Percentiles rank a stretch among this genome's conserved stretches.
These are phyloP conservation scores for Coranthus polyacanthus DNA, from an alignment of 2,797 vertebrate genomes.

Conservation along the genomic window DNA sequence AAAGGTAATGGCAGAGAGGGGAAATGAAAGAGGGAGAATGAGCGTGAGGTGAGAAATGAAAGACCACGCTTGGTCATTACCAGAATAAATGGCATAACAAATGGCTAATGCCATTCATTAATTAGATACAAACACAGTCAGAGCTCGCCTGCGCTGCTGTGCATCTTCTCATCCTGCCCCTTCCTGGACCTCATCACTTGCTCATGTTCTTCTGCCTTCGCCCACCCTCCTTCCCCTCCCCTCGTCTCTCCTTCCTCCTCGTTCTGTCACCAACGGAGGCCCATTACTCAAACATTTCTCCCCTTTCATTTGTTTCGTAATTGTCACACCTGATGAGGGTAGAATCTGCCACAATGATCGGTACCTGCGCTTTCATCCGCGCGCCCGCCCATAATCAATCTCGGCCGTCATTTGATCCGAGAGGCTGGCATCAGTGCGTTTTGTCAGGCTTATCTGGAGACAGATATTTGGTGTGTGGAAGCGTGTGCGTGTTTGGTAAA, in stretches of 20 bases:
- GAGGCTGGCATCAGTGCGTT: slow-evolving; percentile 19
- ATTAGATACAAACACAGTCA: slow-evolving; percentile 75
- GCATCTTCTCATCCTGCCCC: slow-evolving; percentile 25
- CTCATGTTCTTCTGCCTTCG: slow-evolving; percentile 18
- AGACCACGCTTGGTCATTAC: slow-evolving; percentile 70
- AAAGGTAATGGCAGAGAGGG: slow-evolving; percentile 43
- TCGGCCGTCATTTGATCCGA: slow-evolving; percentile 28
- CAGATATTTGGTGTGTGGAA: slow-evolving; percentile 3
- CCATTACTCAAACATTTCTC: slow-evolving; percentile 64
- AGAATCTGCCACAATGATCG: slow-evolving; percentile 46
- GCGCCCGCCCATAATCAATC: slow-evolving; percentile 32
- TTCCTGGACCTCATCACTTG: slow-evolving; percentile 45
- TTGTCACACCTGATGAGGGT: slow-evolving; percentile 51
- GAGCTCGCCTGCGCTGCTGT: slow-evolving; percentile 27
- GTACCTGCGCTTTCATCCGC: slow-evolving; percentile 63
- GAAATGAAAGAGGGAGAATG: slow-evolving; percentile 48
- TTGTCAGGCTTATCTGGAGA: background rate
- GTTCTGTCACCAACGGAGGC: slow-evolving; percentile 53
- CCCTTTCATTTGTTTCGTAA: slow-evolving; percentile 24
- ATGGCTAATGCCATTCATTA: slow-evolving; percentile 80
- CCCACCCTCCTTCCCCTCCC: slow-evolving; percentile 15
- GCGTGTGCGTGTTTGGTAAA: background rate
- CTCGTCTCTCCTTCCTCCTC: slow-evolving; percentile 39
- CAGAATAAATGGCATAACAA: slow-evolving; percentile 77
- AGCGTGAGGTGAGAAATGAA: slow-evolving; percentile 66